A percentile compares a stretch with the other conserved stretches of the same genome.
phyloP scores from a whole-genome alignment of 2,797 vertebrate genomes.

The Threskiornis aethiopicus region DNA sequence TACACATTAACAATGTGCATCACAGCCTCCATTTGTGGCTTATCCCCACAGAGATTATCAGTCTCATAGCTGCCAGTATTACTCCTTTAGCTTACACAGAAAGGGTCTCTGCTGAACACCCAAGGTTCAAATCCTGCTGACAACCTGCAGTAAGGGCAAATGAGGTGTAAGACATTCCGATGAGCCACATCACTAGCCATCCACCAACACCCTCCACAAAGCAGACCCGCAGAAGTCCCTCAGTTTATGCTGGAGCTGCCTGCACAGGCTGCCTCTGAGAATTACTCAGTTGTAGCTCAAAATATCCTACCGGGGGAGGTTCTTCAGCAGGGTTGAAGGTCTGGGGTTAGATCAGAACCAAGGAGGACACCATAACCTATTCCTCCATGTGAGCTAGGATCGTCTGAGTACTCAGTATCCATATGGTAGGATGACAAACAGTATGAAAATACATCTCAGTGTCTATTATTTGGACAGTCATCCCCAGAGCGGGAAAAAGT shows the following conservation, averaged over 20 bases:
- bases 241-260: background rate
- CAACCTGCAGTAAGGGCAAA: background rate
- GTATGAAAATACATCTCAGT: background rate
- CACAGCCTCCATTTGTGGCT: accelerated
- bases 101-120: background rate
- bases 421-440: background rate
- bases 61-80: background rate
- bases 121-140: background rate
- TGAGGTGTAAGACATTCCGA: accelerated
- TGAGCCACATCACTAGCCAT: background rate
- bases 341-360: background rate
- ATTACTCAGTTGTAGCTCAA: background rate
- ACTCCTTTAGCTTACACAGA: background rate
- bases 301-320: background rate
- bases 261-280: background rate
- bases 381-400: background rate
- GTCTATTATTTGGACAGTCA: background rate
- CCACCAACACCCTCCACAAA: background rate
- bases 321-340: background rate
- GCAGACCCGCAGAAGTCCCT: background rate
- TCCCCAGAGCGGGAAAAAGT: background rate
- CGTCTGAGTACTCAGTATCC: background rate
- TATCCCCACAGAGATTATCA: background rate
- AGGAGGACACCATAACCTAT: background rate
- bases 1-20: background rate